Conservation (phyloP, 2,888 invertebrate genomes). For the Epirrita christyi region DNA sequence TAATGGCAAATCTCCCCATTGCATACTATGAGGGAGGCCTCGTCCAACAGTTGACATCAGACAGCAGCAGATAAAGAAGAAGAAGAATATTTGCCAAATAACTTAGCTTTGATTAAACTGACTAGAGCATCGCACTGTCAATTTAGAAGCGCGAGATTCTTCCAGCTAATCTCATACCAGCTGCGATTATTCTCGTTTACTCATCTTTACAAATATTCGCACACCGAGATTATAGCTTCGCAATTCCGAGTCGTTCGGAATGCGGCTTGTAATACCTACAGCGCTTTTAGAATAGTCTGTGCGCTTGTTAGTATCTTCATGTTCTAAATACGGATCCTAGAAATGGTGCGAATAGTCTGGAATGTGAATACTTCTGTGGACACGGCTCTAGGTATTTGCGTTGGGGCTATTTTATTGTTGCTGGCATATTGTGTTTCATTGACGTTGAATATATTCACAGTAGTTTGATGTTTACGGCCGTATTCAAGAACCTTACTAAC, state of each 20-base stretch:
- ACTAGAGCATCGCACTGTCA: too few species aligned
- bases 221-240: conserved; percentile 25
- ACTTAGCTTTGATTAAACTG: too few species aligned
- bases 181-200: conserved; percentile 11
- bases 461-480: conserved; percentile 10
- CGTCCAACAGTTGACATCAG: too few species aligned
- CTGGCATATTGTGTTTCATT: conserved; percentile 10
- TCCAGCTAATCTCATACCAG: too few species aligned
- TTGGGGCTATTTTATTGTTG: conserved; percentile 15
- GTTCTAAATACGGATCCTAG: conserved; percentile 54
- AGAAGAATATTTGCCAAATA: too few species aligned
- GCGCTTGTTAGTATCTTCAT: conserved; percentile 46
- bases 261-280: conserved; percentile 28
- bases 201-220: conserved; percentile 28
- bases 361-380: conserved; percentile 31
- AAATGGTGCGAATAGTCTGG: conserved; percentile 32
- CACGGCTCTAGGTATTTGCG: conserved; percentile 12
- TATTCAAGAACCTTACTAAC: neutral
- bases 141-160: too few species aligned
- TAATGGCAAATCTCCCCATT: too few species aligned
- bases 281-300: conserved; percentile 37
- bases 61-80: too few species aligned
- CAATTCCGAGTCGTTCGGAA: conserved; percentile 34
- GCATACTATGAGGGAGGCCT: too few species aligned
- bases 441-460: neutral